Evolutionary conservation across 2,888 invertebrate species (phyloP), one percentile per base, ranked within the genome.

Genomic region (Villa cingulata): DNA sequence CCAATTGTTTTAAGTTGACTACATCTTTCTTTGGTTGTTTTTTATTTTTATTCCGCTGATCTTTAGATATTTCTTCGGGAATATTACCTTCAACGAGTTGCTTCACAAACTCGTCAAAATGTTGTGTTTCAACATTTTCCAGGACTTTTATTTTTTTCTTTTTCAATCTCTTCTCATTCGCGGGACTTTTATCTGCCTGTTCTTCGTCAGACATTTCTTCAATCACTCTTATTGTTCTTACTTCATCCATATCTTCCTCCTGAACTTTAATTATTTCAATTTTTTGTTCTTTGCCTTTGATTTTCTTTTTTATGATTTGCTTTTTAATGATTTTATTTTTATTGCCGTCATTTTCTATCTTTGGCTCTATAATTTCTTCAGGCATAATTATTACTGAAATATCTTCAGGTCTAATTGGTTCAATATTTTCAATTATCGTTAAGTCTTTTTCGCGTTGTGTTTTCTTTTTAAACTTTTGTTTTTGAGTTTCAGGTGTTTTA

Each of bases 41-140:
- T 41, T 68, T 66, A 37, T 54, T 58, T 49, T 64, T 62, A 0
- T 65, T 65, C 45, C 55, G 54, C 42, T 69, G 66, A 51, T 64
- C 54, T 32, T 68, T 63, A 6, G 59, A 58, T 51, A 69, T 68
- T 52, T 68, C 61, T 55, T 70, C 68, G 14, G 66, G 64, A 51
- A 68, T 68, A 54, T 68, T 68, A 53, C 65, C 64, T 46, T 68
- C 63, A 45, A 68, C 64, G 4, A 68, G 53, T 49, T 65, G 62
- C 47, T 65, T 62, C 46, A 68, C 67, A 34, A 68, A 68, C 2
- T 67, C 67, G 49, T 68, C 66, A 41, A 66, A 54, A 19, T 68
- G 67, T 54, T 62, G 61, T 20, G 58, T 59, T 32, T 66, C 66
- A 19, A 61, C 54, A 23, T 64, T 57, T 34, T 23, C 7, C 23